Conservation (phyloP, 2,113 vertebrate species). For the human (Homo sapiens) region DNA sequence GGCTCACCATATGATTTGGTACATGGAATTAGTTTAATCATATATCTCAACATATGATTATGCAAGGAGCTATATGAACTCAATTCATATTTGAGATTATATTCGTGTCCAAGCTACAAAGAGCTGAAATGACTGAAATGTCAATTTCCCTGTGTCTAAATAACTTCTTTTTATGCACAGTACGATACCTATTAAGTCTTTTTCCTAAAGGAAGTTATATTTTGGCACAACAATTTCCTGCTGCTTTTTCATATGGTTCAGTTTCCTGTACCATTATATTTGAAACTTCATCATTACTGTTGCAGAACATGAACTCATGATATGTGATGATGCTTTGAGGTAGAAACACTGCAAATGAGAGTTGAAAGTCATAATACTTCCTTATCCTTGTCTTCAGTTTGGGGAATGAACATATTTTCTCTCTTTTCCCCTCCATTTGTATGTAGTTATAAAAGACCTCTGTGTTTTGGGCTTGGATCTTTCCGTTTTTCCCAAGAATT, state of each 20-base stretch:
- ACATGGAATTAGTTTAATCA: background rate
- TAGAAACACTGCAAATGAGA: conserved; percentile 32
- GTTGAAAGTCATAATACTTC: conserved; percentile 26
- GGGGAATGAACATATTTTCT: conserved; percentile 5
- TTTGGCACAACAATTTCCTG: conserved; percentile 48
- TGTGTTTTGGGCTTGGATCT: background rate
- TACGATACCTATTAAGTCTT: conserved; percentile 32
- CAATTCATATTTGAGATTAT: background rate
- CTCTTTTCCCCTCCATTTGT: background rate
- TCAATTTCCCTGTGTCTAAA: conserved; percentile 30
- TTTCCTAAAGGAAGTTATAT: conserved; percentile 49
- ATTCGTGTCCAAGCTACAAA: background rate
- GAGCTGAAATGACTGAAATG: conserved; percentile 59
- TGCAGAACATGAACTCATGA: conserved; percentile 37
- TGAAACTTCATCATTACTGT: conserved; percentile 45
- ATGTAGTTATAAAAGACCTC: background rate
- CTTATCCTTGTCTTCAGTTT: conserved; percentile 40
- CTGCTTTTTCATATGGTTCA: conserved; percentile 45
- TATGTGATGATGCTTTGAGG: conserved; percentile 42
- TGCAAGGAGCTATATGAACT: background rate
- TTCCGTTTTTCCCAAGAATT: background rate
- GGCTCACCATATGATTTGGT: background rate
- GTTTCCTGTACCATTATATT: background rate
- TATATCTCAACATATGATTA: background rate
- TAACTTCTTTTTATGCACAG: conserved; percentile 60